phyloP scores from a whole-genome alignment of 2,113 vertebrate genomes.

The Ailuropoda melanoleuca region DNA sequence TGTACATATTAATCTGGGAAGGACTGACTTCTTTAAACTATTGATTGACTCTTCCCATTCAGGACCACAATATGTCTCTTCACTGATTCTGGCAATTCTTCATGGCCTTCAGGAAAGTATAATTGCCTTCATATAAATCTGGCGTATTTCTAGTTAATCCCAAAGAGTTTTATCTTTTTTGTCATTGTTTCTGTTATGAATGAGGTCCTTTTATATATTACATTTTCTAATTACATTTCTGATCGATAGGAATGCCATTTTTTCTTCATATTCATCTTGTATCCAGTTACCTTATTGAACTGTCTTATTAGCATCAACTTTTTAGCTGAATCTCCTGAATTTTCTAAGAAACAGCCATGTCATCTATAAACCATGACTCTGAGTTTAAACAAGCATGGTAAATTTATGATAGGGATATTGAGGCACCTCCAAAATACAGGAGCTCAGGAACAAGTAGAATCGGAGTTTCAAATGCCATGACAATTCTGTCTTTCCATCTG shows the following conservation, averaged over 20 bases:
- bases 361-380: conserved; percentile 55
- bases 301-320: conserved; percentile 39
- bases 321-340: conserved; percentile 54
- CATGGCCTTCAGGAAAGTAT: neutral
- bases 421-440: neutral
- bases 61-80: neutral
- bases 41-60: neutral
- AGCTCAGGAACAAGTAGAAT: neutral
- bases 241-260: neutral
- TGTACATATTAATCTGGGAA: neutral
- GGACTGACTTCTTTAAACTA: neutral
- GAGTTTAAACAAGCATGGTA: neutral
- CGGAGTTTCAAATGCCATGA: neutral
- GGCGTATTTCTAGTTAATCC: conserved; percentile 26
- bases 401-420: conserved; percentile 30
- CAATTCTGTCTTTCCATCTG: neutral
- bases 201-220: conserved; percentile 5
- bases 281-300: conserved; percentile 33
- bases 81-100: neutral
- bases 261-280: conserved; percentile 7
- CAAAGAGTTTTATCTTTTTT: conserved; percentile 9
- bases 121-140: conserved; percentile 13
- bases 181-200: neutral
- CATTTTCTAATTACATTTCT: conserved; percentile 60
- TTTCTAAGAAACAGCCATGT: conserved; percentile 14